phyloP scores from a whole-genome alignment of 2,113 vertebrate genomes.

The Notiomystis cincta region DNA sequence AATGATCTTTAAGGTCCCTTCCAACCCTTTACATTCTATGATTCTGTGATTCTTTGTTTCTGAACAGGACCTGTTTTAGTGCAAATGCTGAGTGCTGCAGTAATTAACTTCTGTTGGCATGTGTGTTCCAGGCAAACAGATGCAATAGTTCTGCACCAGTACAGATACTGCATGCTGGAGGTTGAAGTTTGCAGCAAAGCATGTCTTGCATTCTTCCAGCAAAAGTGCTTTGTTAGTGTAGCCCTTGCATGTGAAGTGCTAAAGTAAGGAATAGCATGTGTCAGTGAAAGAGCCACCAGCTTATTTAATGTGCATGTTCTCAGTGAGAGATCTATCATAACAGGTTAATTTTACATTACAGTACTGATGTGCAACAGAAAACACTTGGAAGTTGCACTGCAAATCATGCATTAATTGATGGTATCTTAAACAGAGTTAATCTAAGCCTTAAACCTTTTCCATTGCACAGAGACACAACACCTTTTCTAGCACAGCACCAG shows the following conservation, averaged over 20 bases:
- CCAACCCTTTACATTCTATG: background rate
- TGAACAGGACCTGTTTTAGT: background rate
- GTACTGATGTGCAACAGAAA: slow-evolving; percentile 40
- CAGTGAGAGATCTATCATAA: slow-evolving; percentile 8
- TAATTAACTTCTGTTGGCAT: slow-evolving; percentile 18
- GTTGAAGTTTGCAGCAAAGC: slow-evolving; percentile 61
- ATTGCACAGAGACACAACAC: background rate
- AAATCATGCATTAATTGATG: background rate
- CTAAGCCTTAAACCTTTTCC: background rate
- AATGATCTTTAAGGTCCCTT: background rate
- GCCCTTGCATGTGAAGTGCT: slow-evolving; percentile 74
- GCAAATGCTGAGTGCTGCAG: background rate
- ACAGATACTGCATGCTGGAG: slow-evolving; percentile 68
- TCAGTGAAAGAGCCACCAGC: slow-evolving; percentile 54
- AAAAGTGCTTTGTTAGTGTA: slow-evolving; percentile 56
- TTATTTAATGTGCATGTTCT: slow-evolving; percentile 67
- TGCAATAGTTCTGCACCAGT: slow-evolving; percentile 26
- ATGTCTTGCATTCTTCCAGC: slow-evolving; percentile 71
- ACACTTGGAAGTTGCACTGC: slow-evolving; percentile 55
- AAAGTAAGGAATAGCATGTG: slow-evolving; percentile 68
- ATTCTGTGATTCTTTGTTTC: background rate
- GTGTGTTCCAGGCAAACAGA: background rate
- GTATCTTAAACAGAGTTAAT: background rate
- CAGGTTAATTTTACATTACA: slow-evolving; percentile 12
- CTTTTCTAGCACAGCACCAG: background rate